phyloP scores from a whole-genome alignment of 2,888 invertebrate species.

The Fragum sueziense region DNA sequence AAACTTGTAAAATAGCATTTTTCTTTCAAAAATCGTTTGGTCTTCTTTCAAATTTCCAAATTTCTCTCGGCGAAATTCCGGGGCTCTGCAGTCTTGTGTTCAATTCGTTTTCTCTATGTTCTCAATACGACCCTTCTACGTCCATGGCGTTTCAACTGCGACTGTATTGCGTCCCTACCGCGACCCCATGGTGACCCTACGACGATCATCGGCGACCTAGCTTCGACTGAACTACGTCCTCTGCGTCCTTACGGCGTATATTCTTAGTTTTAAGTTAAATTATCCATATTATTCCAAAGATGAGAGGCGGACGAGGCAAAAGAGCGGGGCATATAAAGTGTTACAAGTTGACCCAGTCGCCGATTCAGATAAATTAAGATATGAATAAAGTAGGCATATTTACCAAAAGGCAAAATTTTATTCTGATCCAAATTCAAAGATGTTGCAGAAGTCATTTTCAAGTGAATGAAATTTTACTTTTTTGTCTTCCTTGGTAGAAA shows the following conservation, averaged over 20 bases:
- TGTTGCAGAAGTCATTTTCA: too few species aligned
- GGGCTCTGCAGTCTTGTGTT: background rate
- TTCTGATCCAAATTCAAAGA: too few species aligned
- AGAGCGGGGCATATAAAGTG: too few species aligned
- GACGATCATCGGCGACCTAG: too few species aligned
- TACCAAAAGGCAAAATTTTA: too few species aligned
- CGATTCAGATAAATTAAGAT: background rate
- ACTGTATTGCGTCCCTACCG: background rate
- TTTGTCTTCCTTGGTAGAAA: too few species aligned
- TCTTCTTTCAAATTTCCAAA: background rate
- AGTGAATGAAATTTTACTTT: too few species aligned
- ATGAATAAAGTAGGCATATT: too few species aligned
- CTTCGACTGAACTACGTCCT: background rate
- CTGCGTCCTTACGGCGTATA: background rate
- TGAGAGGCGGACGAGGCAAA: too few species aligned
- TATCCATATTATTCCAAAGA: background rate
- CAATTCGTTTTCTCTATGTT: background rate
- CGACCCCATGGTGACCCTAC: too few species aligned
- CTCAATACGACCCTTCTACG: background rate
- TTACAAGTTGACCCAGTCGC: too few species aligned
- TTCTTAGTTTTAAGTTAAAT: conserved; percentile 23
- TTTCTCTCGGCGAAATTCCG: too few species aligned
- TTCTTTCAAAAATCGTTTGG: background rate
- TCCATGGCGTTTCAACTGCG: background rate
- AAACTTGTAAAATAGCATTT: background rate